Evolutionary conservation across 2,888 invertebrate genomes (phyloP).

Genomic region (Atrina japonica): DNA sequence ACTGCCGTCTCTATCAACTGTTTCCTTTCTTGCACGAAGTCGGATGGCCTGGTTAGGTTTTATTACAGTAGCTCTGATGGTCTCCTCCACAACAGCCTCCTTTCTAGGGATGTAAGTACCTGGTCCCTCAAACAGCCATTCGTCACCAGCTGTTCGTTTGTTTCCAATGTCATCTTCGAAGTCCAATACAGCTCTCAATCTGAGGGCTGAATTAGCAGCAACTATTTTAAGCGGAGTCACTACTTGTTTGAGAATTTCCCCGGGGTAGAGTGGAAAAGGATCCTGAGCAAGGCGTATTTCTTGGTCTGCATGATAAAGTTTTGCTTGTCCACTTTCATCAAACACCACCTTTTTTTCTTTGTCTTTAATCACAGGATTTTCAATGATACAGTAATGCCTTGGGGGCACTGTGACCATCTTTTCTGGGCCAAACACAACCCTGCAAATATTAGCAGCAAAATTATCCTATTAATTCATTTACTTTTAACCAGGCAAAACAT

Average conservation of each 20-base stretch:
- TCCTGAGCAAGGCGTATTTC: constrained; percentile 82
- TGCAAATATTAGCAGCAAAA: constrained; percentile 58
- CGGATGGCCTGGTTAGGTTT: constrained; percentile 82
- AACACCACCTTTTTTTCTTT: constrained; percentile 74
- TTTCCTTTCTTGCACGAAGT: constrained; percentile 81
- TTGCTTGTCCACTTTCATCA: constrained; percentile 80
- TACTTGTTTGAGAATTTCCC: constrained; percentile 79
- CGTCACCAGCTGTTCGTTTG: constrained; percentile 81
- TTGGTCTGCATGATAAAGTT: constrained; percentile 81
- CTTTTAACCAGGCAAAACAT: too few species aligned
- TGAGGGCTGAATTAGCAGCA: constrained; percentile 81
- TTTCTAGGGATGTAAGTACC: constrained; percentile 82
- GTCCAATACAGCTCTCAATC: constrained; percentile 81
- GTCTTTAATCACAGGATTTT: constrained; percentile 81
- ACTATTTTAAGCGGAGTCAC: constrained; percentile 80
- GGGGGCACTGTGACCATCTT: constrained; percentile 82
- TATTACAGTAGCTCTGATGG: constrained; percentile 81
- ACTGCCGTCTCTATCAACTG: constrained; percentile 76
- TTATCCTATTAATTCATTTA: too few species aligned
- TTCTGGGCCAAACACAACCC: constrained; percentile 81
- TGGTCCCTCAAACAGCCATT: constrained; percentile 82
- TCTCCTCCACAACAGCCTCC: constrained; percentile 81
- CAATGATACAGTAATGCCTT: constrained; percentile 82
- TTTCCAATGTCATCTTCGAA: constrained; percentile 77
- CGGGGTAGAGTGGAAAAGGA: constrained; percentile 83